Percentiles rank a stretch among this genome's conserved stretches.
phyloP scores from a whole-genome alignment of 2,113 vertebrate species.

The Chlamydotis undulata region DNA sequence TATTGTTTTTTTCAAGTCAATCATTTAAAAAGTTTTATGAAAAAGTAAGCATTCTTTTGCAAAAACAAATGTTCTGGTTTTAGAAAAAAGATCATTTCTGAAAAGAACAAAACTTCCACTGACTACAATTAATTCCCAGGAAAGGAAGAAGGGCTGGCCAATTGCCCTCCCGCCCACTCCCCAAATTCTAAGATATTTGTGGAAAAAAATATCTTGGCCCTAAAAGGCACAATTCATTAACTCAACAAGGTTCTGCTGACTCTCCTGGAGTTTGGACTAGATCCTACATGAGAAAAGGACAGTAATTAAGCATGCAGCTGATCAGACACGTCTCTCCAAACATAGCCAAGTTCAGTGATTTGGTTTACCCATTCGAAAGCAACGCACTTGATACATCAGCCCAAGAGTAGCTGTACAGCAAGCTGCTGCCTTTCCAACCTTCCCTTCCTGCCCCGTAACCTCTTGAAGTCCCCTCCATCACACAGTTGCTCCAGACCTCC shows the following conservation, averaged over 20 bases:
- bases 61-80: not conserved
- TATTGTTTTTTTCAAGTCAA: not conserved
- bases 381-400: fast-evolving
- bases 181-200: not conserved
- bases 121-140: not conserved
- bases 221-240: not conserved
- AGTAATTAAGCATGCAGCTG: not conserved
- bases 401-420: fast-evolving
- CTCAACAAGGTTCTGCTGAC: not conserved
- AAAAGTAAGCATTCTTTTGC: not conserved
- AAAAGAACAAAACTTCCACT: not conserved
- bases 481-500: not conserved
- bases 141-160: not conserved
- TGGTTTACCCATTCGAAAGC: not conserved
- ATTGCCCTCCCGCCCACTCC: not conserved
- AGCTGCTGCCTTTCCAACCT: not conserved
- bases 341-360: not conserved
- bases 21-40: not conserved
- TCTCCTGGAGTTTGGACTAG: not conserved
- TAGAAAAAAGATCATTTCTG: not conserved
- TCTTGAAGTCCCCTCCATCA: not conserved
- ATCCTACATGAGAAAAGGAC: not conserved
- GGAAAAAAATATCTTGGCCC: not conserved
- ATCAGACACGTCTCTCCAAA: not conserved
- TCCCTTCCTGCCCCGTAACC: not conserved